Evolutionary conservation across 2,888 invertebrate genomes (phyloP), one percentile per base, ranked within the genome.

Genomic region (Ischnura elegans): DNA sequence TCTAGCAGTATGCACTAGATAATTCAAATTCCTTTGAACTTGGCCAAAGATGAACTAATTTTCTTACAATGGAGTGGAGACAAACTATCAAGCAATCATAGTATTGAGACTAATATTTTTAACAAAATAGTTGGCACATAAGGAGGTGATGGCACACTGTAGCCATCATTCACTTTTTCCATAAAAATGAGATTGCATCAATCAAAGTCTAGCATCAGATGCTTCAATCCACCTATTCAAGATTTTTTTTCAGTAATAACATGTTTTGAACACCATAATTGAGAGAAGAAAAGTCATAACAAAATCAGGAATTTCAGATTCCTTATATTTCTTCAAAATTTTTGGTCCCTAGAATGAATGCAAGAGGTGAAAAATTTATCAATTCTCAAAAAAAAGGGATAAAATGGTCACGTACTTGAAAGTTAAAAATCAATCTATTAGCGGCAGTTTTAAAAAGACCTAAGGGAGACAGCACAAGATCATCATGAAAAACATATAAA

Each of bases 291-390:
- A 8, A 36, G 13, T 76, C 76, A 76, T 76, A 29, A 76, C 76
- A 76, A 36, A 76, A 36, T 13, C 76, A 76, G 76, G 76, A 76
- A 76, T 36, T 61, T 76, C 36, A 29, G 16, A 29, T 76, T 76
- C 36, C 76, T 36, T 5, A 16, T 76, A 76, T 36, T 36, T 16
- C 10, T 36, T 61, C 16, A 16, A 76, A 13, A 36, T n/a, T 76
- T 76, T 76, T 76, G 76, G 76, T 76, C 76, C 76, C 76, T 76
- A 76, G 76, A n/a, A 36, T 76, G 76, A 76, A 76, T 76, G 76
- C 25, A 36, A 13, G 13, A 13, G 76, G 76, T 36, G 36, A 76
- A 76, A 76, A 76, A 61, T 25, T 61, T 61, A n/a, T 10, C 36
- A 36, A 13, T 76, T 76, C 76, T 76, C 76, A 36, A 76, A 36